A percentile compares a stretch with the other conserved stretches of the same genome.
Evolutionary conservation across 2,113 vertebrate genomes (phyloP).

Genomic region (Rhabdomys dilectus): DNA sequence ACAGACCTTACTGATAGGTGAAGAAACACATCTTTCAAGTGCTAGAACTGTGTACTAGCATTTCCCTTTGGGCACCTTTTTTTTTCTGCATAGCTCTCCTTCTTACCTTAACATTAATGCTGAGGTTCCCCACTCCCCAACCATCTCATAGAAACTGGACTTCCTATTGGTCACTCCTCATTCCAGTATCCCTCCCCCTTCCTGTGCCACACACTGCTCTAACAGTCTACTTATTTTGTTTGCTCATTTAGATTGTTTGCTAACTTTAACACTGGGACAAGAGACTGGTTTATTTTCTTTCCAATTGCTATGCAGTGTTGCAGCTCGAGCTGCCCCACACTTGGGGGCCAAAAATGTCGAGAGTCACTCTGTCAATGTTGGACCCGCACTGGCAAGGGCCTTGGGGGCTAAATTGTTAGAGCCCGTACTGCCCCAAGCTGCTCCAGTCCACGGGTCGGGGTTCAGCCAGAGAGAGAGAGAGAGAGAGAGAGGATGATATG

Average conservation of each 20-base stretch:
- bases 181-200: background rate
- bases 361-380: too few relatives aligned
- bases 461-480: too few relatives aligned
- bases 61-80: background rate
- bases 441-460: too few relatives aligned
- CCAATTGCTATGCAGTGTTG: background rate
- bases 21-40: rapidly evolving
- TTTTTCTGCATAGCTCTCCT: background rate
- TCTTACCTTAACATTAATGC: background rate
- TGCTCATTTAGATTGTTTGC: background rate
- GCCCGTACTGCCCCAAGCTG: too few relatives aligned
- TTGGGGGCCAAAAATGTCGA: too few relatives aligned
- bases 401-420: too few relatives aligned
- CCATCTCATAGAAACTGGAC: background rate
- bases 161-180: rapidly evolving
- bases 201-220: background rate
- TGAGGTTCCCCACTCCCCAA: background rate
- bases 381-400: too few relatives aligned
- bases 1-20: too few relatives aligned
- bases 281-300: background rate
- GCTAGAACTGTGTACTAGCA: background rate
- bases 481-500: too few relatives aligned
- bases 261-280: background rate
- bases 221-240: background rate
- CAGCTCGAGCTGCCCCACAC: too few relatives aligned